A percentile compares a stretch with the other conserved stretches of the same genome.
These are phyloP conservation scores for Orgyia antiqua DNA, from an alignment of 2,888 invertebrate genomes.

Conservation along the genomic window DNA sequence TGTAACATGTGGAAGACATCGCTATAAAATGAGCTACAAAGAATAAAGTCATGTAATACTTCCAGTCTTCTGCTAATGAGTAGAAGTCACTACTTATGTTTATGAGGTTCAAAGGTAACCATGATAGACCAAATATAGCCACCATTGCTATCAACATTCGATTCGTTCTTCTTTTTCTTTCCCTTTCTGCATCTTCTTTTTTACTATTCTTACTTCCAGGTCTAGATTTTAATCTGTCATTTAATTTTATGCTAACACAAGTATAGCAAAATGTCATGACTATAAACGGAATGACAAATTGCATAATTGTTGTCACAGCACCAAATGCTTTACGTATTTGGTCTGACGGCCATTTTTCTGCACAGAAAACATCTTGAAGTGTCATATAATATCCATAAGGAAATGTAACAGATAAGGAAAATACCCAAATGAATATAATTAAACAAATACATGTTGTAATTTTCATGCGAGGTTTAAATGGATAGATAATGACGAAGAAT, in stretches of 20 bases:
- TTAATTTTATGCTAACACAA: slow-evolving; percentile 87
- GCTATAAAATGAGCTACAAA: slow-evolving; percentile 91
- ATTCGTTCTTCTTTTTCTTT: slow-evolving; percentile 88
- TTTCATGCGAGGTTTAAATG: slow-evolving; percentile 90
- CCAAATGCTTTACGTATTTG: slow-evolving; percentile 85
- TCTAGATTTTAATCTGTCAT: slow-evolving; percentile 84
- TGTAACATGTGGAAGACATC: slow-evolving; percentile 96
- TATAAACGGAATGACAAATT: slow-evolving; percentile 91
- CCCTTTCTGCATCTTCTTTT: slow-evolving; percentile 87
- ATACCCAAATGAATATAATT: slow-evolving; percentile 89
- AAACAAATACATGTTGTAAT: slow-evolving; percentile 85
- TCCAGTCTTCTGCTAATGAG: slow-evolving; percentile 80
- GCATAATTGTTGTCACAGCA: slow-evolving; percentile 87
- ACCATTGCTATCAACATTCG: slow-evolving; percentile 96
- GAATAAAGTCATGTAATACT: slow-evolving; percentile 86
- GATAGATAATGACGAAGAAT: slow-evolving; percentile 93
- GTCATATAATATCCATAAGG: slow-evolving; percentile 92
- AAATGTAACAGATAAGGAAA: slow-evolving; percentile 87
- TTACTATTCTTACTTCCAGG: slow-evolving; percentile 86
- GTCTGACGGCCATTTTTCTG: slow-evolving; percentile 89
- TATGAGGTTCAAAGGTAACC: slow-evolving; percentile 89
- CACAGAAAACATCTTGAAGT: slow-evolving; percentile 77
- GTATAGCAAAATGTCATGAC: slow-evolving; percentile 92
- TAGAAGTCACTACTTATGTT: slow-evolving; percentile 86
- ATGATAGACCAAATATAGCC: slow-evolving; percentile 90